Conservation (phyloP, 2,888 invertebrate genomes). For the Noctua fimbriata region DNA sequence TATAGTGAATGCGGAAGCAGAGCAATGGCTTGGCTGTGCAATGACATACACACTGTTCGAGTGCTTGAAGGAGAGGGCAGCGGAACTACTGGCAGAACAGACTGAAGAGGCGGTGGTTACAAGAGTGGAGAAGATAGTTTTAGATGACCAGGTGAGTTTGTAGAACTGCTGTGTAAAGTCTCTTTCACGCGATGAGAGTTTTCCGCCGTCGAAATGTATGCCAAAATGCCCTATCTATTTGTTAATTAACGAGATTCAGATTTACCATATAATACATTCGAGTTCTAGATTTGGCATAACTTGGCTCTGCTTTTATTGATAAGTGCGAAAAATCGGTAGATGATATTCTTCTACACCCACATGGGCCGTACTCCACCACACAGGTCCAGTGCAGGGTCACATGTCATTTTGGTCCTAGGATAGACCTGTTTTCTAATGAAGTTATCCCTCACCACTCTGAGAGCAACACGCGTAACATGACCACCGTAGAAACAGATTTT, state of each 20-base stretch:
- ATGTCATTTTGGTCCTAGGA: background rate
- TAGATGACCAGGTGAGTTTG: constrained; percentile 84
- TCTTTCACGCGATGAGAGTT: background rate
- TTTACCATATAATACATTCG: background rate
- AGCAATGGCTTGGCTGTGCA: constrained; percentile 96
- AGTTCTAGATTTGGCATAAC: background rate
- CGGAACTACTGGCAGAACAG: constrained; percentile 93
- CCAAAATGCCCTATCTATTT: background rate
- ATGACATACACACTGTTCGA: constrained; percentile 99
- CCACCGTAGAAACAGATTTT: too few relatives aligned
- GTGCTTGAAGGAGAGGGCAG: constrained; percentile 95
- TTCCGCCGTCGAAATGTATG: background rate
- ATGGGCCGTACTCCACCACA: background rate
- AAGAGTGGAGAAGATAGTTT: constrained; percentile 89
- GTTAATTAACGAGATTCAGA: background rate
- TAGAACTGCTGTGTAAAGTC: background rate
- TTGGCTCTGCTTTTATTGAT: background rate
- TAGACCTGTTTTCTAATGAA: background rate
- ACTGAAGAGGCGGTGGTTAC: constrained; percentile 89
- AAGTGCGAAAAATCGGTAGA: too few relatives aligned
- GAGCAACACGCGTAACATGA: too few relatives aligned
- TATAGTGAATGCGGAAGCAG: constrained; percentile 92
- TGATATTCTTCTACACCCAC: too few relatives aligned
- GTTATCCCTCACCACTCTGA: background rate
- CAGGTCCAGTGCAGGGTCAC: background rate